Conservation (phyloP, 2,797 vertebrate species). For the Pygocentrus nattereri region DNA sequence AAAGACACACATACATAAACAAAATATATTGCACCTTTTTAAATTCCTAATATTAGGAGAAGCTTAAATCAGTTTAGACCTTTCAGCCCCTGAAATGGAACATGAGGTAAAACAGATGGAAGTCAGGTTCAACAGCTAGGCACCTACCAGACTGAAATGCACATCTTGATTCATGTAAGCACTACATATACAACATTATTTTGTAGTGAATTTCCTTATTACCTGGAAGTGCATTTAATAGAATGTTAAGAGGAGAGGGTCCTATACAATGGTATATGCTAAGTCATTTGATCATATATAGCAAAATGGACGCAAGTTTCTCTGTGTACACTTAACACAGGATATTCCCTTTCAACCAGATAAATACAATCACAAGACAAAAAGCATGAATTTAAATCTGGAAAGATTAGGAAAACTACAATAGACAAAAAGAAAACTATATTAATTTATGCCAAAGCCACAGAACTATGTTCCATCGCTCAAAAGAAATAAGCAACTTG, state of each 20-base stretch:
- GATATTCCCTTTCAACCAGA: constrained; percentile 35
- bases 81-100: constrained; percentile 57
- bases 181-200: constrained; percentile 18
- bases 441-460: constrained; percentile 40
- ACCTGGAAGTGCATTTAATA: constrained; percentile 41
- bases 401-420: constrained; percentile 18
- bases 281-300: constrained; percentile 12
- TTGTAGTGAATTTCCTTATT: constrained; percentile 6
- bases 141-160: constrained; percentile 63
- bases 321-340: constrained; percentile 27
- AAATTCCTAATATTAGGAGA: constrained; percentile 75
- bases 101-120: constrained; percentile 70
- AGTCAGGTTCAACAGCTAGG: constrained; percentile 67
- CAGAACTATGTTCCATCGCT: constrained; percentile 16
- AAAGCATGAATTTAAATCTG: constrained; percentile 17
- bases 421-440: not conserved
- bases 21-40: constrained; percentile 87
- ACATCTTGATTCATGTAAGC: not conserved
- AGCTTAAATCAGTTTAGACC: constrained; percentile 73
- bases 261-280: not conserved
- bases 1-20: constrained; percentile 82
- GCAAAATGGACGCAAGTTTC: not conserved
- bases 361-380: constrained; percentile 42
- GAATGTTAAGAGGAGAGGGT: constrained; percentile 37
- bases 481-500: not conserved